These are phyloP conservation scores for Nudaria mundana DNA, from an alignment of 2,888 invertebrate species.

Conservation along the genomic window DNA sequence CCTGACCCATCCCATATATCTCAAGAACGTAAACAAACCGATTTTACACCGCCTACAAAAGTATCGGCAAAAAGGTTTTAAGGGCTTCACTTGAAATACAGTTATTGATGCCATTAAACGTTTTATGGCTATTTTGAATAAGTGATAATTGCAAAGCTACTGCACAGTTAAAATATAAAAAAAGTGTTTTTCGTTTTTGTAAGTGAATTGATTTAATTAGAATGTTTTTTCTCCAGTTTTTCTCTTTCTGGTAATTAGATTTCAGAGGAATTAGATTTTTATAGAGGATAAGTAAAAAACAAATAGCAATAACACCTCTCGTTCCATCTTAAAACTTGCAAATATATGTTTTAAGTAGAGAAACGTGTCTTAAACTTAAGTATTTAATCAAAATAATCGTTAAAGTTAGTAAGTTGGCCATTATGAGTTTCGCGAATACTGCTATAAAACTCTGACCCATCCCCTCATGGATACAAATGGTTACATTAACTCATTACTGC, in stretches of 20 bases:
- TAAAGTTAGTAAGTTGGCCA: constrained; percentile 22
- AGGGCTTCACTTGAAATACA: constrained; percentile 48
- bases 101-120: constrained; percentile 56
- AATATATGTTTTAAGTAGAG: constrained; percentile 2
- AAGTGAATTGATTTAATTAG: too few relatives aligned
- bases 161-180: constrained; percentile 19
- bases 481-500: constrained; percentile 37
- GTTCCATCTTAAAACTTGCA: not conserved
- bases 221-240: too few relatives aligned
- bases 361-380: constrained; percentile 11
- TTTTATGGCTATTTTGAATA: constrained; percentile 37
- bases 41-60: constrained; percentile 53
- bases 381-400: constrained; percentile 25
- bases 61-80: constrained; percentile 44
- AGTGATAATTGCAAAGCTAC: constrained; percentile 24
- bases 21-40: constrained; percentile 57
- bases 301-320: too few relatives aligned
- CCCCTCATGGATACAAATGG: constrained; percentile 29
- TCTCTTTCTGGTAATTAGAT: too few relatives aligned
- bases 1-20: too few relatives aligned
- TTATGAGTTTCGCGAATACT: constrained; percentile 12
- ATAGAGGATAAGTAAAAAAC: not conserved
- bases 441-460: constrained; percentile 29
- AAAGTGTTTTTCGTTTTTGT: not conserved
- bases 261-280: too few relatives aligned